Evolutionary conservation across 2,113 vertebrate genomes (phyloP).

Genomic region (Percina caprodes): DNA sequence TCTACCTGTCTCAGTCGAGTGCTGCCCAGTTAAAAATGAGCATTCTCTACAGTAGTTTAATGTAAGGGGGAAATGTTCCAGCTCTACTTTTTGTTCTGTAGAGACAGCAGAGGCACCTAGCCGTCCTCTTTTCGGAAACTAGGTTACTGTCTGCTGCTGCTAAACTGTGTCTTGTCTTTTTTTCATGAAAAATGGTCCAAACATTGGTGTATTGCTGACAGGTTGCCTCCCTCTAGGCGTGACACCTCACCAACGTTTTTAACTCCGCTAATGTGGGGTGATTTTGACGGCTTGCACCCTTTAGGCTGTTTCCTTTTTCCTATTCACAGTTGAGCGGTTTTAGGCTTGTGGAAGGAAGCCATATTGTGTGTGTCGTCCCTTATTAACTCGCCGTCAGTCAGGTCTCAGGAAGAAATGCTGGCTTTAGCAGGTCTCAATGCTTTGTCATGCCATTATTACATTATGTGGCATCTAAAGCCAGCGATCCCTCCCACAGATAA

Average conservation of each 20-base stretch:
- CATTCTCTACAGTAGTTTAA: not conserved
- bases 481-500: constrained; percentile 17
- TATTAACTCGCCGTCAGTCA: constrained; percentile 58
- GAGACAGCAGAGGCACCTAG: constrained; percentile 12
- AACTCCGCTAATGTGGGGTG: constrained; percentile 50
- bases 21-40: constrained; percentile 18
- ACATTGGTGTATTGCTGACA: constrained; percentile 50
- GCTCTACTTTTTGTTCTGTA: constrained; percentile 32
- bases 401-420: constrained; percentile 44
- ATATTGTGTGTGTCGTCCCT: constrained; percentile 53
- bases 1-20: not conserved
- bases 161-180: constrained; percentile 3
- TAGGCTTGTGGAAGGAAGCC: constrained; percentile 47
- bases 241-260: constrained; percentile 26
- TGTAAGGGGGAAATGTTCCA: constrained; percentile 16
- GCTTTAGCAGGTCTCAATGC: constrained; percentile 40
- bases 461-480: constrained; percentile 33
- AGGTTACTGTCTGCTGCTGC: constrained; percentile 26
- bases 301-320: constrained; percentile 53
- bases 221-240: constrained; percentile 26
- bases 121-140: constrained; percentile 46
- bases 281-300: constrained; percentile 60
- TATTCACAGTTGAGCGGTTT: constrained; percentile 53
- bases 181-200: constrained; percentile 21
- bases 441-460: constrained; percentile 31